Evolutionary conservation across 1,140 invertebrate genomes (phyloP).

Genomic region (Drosophila leontia): DNA sequence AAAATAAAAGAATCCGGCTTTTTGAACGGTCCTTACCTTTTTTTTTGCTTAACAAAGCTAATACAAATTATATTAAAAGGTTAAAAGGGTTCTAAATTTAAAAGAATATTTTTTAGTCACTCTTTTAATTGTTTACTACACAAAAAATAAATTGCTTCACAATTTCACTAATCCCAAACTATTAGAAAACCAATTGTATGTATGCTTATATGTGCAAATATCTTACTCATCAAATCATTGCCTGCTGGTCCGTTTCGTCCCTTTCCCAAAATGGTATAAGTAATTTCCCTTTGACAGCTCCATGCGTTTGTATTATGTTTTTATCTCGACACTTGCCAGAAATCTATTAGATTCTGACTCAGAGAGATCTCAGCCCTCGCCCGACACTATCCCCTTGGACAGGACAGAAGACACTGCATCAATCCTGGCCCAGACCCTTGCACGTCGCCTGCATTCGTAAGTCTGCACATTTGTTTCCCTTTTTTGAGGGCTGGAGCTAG

Average conservation of each 20-base stretch:
- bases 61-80: no score
- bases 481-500: slow-evolving; percentile 21
- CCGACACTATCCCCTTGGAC: background rate
- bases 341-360: slow-evolving; percentile 70
- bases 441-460: slow-evolving; percentile 81
- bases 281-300: slow-evolving; percentile 62
- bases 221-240: slow-evolving; percentile 13
- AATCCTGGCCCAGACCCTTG: slow-evolving; percentile 48
- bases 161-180: background rate
- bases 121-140: background rate
- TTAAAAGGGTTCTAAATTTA: background rate
- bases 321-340: slow-evolving; percentile 56
- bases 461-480: slow-evolving; percentile 79
- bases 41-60: background rate
- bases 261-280: slow-evolving; percentile 25
- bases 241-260: background rate
- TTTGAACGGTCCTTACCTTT: no score
- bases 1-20: no score
- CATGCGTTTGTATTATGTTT: slow-evolving; percentile 42
- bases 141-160: background rate
- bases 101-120: no score
- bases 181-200: background rate
- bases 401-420: slow-evolving; percentile 36
- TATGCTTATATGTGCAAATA: slow-evolving; percentile 1
- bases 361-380: slow-evolving; percentile 3